Conservation (phyloP, 2,797 vertebrate species). For the Capromys pilorides region DNA sequence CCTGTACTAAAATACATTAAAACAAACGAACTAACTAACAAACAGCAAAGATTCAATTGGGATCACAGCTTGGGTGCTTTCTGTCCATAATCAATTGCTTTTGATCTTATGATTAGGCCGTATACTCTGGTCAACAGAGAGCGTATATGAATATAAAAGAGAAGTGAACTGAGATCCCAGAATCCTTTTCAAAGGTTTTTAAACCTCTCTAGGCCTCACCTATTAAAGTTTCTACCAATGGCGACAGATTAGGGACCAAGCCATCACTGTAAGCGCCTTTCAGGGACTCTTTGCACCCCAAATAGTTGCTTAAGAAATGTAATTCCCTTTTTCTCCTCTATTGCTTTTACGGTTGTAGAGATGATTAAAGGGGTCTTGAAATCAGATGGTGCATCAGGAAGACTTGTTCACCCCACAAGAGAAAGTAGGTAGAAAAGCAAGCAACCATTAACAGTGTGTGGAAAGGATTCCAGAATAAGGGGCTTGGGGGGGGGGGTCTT, state of each 20-base stretch:
- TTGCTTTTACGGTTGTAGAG: neutral
- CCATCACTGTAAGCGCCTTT: neutral
- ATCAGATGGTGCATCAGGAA: neutral
- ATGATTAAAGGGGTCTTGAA: neutral
- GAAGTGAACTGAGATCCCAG: neutral
- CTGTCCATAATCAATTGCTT: neutral
- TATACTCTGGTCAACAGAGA: neutral
- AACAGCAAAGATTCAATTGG: neutral
- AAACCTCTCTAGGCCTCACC: neutral
- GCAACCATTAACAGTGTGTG: neutral
- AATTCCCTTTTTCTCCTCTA: neutral
- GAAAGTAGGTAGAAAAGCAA: neutral
- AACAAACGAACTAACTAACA: too few relatives aligned
- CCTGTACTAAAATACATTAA: too few relatives aligned
- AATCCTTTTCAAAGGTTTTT: neutral
- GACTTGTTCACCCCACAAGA: neutral
- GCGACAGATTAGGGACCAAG: neutral
- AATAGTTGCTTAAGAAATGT: neutral
- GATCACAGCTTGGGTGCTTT: neutral
- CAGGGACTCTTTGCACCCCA: neutral
- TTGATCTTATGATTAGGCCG: neutral
- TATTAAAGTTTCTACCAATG: neutral
- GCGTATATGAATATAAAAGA: neutral
- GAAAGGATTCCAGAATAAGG: neutral
- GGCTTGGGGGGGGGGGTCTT: accelerated